phyloP scores from a whole-genome alignment of 2,797 vertebrate genomes.

The Anisognathus igniventris region DNA sequence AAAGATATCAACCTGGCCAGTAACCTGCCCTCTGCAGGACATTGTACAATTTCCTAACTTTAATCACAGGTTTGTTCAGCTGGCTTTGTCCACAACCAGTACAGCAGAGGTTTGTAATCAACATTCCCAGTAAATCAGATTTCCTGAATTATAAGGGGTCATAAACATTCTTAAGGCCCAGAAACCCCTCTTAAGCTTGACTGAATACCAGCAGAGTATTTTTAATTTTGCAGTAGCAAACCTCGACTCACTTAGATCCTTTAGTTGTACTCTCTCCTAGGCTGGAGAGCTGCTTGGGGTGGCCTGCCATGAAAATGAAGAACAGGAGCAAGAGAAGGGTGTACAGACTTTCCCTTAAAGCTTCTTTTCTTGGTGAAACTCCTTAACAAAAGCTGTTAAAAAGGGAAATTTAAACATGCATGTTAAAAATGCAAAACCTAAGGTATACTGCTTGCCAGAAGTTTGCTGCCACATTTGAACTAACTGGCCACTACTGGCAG shows the following conservation, averaged over 20 bases:
- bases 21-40: neutral
- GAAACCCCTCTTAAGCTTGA: neutral
- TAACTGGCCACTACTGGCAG: neutral
- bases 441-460: neutral
- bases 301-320: neutral
- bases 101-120: neutral
- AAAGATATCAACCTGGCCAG: neutral
- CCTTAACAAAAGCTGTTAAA: neutral
- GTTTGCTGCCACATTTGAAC: neutral
- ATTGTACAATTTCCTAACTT: neutral
- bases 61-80: neutral
- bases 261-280: neutral
- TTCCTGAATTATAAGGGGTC: neutral
- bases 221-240: neutral
- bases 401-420: neutral
- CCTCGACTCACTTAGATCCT: neutral
- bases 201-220: neutral
- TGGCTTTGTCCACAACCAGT: neutral
- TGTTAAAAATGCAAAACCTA: neutral
- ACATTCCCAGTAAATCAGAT: neutral
- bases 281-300: neutral
- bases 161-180: neutral
- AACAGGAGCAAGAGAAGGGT: neutral
- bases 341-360: neutral
- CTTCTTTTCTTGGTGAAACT: neutral